Evolutionary conservation across 2,113 vertebrate genomes (phyloP).

Genomic region (Nannobrachium achirus): DNA sequence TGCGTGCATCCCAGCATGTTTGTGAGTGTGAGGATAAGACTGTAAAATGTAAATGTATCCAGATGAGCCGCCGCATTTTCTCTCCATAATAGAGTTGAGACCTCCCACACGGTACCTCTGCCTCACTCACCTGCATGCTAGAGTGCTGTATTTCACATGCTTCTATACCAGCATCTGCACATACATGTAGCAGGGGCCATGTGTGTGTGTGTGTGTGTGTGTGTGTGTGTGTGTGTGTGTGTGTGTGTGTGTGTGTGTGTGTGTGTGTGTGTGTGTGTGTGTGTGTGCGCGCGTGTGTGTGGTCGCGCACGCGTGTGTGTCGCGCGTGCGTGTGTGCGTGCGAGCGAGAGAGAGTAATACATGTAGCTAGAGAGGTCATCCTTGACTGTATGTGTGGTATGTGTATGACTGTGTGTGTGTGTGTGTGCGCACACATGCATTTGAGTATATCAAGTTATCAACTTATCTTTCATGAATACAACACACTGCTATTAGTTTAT

Average conservation of each 20-base stretch:
- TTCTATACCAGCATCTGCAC: neutral
- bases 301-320: too few relatives aligned
- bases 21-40: too few relatives aligned
- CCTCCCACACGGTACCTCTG: neutral
- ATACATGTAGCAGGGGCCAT: neutral
- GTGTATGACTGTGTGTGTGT: conserved; percentile 2
- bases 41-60: neutral
- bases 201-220: neutral
- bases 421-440: conserved; percentile 4
- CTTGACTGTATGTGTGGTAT: neutral
- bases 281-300: too few relatives aligned
- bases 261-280: neutral
- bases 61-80: neutral
- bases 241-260: conserved; percentile 2
- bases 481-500: too few relatives aligned
- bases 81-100: neutral
- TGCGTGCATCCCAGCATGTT: neutral
- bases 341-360: too few relatives aligned
- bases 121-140: neutral
- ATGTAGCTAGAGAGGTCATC: too few relatives aligned
- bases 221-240: conserved; percentile 4
- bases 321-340: too few relatives aligned
- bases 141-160: neutral
- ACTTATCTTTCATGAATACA: too few relatives aligned
- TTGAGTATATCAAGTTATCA: neutral